Percentiles rank a stretch among this genome's conserved stretches.
Evolutionary conservation across 2,888 invertebrate species (phyloP).

Genomic region (Sericinus montela): DNA sequence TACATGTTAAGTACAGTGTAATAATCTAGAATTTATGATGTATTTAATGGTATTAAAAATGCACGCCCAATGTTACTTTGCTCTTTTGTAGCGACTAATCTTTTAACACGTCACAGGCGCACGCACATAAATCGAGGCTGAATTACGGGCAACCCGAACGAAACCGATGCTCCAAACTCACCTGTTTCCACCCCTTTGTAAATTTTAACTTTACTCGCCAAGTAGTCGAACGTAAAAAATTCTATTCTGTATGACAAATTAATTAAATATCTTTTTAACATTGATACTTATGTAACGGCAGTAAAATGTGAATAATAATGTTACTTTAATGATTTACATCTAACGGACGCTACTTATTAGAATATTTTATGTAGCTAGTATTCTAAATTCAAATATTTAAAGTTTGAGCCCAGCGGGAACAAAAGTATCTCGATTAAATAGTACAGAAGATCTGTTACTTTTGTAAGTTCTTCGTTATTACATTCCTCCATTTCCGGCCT

Average conservation of each 20-base stretch:
- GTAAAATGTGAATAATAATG: too few relatives aligned
- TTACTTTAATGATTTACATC: too few relatives aligned
- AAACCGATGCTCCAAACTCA: slow-evolving; percentile 48
- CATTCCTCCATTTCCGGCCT: slow-evolving; percentile 68
- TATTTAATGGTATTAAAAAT: too few relatives aligned
- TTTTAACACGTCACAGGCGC: slow-evolving; percentile 71
- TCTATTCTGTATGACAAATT: too few relatives aligned
- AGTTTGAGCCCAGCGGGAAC: slow-evolving; percentile 32
- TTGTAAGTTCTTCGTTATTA: slow-evolving; percentile 68
- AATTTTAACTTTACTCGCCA: slow-evolving; percentile 49
- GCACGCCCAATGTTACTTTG: background rate
- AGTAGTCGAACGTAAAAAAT: slow-evolving; percentile 21
- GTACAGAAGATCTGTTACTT: slow-evolving; percentile 23
- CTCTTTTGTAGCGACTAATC: slow-evolving; percentile 54
- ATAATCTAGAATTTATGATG: too few relatives aligned
- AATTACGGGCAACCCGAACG: slow-evolving; percentile 58
- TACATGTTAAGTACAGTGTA: too few relatives aligned
- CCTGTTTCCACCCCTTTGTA: slow-evolving; percentile 46
- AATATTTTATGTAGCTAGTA: too few relatives aligned
- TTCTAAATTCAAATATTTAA: too few relatives aligned
- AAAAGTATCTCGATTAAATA: background rate
- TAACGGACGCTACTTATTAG: too few relatives aligned
- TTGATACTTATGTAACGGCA: too few relatives aligned
- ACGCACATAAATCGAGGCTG: slow-evolving; percentile 71
- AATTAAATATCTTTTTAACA: too few relatives aligned